These are phyloP conservation scores for Machaerirhynchus nigripectus DNA, from an alignment of 2,113 vertebrate species.

Conservation along the genomic window DNA sequence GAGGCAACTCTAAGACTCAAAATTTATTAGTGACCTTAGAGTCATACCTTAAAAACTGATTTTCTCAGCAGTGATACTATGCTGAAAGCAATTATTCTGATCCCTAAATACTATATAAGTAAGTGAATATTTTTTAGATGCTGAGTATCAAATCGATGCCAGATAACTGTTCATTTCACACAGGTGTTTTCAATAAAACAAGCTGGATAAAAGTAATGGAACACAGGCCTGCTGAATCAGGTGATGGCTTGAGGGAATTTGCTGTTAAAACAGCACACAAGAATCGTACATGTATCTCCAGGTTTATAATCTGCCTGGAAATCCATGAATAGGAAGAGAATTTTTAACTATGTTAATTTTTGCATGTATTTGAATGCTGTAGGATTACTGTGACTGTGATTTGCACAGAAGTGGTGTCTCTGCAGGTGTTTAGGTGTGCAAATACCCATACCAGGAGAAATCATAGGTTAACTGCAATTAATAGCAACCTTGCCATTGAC, in stretches of 20 bases:
- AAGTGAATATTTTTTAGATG: background rate
- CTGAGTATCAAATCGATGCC: background rate
- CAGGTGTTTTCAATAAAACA: slow-evolving; percentile 41
- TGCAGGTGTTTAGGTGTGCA: background rate
- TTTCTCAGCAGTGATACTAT: background rate
- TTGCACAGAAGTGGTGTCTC: background rate
- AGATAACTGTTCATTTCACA: background rate
- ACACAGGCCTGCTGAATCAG: slow-evolving; percentile 1
- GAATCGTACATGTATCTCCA: rapidly evolving
- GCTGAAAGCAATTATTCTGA: background rate
- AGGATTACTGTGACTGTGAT: background rate
- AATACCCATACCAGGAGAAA: rapidly evolving
- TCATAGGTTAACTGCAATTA: background rate
- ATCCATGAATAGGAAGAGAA: background rate
- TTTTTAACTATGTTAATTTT: background rate
- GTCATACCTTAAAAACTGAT: background rate
- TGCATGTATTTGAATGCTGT: background rate
- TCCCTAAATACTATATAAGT: background rate
- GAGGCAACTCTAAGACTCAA: background rate
- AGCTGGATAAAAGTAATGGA: background rate
- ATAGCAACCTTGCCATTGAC: background rate
- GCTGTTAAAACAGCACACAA: background rate
- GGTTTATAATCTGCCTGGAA: background rate
- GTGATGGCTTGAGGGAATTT: slow-evolving; percentile 9
- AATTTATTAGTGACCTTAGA: background rate